A percentile compares a stretch with the other conserved stretches of the same genome.
These are phyloP conservation scores for Pherbina coryleti DNA, from an alignment of 2,888 invertebrate species.

Conservation along the genomic window DNA sequence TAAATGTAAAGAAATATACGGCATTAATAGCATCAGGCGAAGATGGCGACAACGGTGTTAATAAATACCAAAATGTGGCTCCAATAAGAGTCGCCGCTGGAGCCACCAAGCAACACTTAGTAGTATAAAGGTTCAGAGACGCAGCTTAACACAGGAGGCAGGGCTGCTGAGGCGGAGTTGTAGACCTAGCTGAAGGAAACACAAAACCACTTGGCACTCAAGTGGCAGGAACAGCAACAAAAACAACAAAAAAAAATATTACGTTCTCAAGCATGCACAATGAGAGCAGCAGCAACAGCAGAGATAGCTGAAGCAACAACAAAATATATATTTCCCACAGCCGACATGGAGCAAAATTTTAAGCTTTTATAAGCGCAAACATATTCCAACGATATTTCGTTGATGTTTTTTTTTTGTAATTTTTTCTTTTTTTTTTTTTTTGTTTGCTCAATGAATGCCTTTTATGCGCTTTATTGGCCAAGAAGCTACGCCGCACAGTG, in stretches of 20 bases:
- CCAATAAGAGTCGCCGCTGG: background rate
- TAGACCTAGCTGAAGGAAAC: background rate
- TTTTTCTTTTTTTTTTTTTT: background rate
- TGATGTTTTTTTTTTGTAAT: background rate
- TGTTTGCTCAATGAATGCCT: background rate
- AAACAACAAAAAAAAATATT: background rate
- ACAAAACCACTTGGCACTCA: slow-evolving; percentile 30
- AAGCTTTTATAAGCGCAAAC: background rate
- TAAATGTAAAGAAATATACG: background rate
- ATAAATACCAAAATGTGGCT: background rate
- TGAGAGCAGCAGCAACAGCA: background rate
- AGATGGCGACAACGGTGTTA: background rate
- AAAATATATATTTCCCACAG: slow-evolving; percentile 8
- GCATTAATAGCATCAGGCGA: slow-evolving; percentile 1
- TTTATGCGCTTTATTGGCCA: slow-evolving; percentile 20
- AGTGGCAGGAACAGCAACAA: background rate
- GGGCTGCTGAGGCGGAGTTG: background rate
- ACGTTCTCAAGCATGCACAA: background rate
- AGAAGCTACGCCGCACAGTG: slow-evolving; percentile 10
- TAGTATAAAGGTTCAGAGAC: background rate
- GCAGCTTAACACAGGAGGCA: slow-evolving; percentile 12
- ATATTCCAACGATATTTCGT: background rate
- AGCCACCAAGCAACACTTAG: background rate
- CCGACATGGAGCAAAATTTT: background rate
- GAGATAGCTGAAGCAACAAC: background rate